Evolutionary conservation across 1,140 invertebrate genomes (phyloP).

Genomic region (Rhopalosiphum padi): DNA sequence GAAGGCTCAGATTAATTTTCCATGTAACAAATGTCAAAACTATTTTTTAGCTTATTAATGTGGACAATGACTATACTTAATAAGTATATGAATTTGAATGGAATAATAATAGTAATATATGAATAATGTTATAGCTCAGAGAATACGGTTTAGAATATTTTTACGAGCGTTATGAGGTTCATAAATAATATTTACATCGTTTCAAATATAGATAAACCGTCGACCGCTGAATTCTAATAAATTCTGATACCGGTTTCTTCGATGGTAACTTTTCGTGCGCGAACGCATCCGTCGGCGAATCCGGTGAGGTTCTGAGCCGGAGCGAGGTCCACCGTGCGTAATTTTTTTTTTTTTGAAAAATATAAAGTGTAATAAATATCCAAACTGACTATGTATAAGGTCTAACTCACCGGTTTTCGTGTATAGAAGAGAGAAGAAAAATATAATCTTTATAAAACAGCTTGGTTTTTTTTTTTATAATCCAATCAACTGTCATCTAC

Average conservation of each 20-base stretch:
- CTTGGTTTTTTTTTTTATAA: background rate
- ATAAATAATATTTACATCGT: slow-evolving; percentile 7
- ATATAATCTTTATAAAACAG: background rate
- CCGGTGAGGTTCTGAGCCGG: background rate
- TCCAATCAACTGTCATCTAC: background rate
- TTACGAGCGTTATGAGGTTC: background rate
- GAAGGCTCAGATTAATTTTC: background rate
- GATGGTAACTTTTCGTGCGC: background rate
- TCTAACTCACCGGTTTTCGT: background rate
- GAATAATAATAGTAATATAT: background rate
- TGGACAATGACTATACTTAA: background rate
- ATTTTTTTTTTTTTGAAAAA: background rate
- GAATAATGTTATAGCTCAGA: background rate
- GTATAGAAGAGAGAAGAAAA: background rate
- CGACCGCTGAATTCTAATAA: background rate
- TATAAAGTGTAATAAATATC: background rate
- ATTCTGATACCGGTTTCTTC: slow-evolving; percentile 8
- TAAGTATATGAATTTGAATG: background rate
- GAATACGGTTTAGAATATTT: slow-evolving; percentile 4
- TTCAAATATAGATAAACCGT: background rate
- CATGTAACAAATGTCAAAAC: background rate
- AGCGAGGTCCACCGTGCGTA: background rate
- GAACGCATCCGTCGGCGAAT: background rate
- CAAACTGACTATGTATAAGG: background rate
- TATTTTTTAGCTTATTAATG: background rate